Base-by-base conservation (phyloP, 1,140 invertebrate species). In the Diprion similis region DNA sequence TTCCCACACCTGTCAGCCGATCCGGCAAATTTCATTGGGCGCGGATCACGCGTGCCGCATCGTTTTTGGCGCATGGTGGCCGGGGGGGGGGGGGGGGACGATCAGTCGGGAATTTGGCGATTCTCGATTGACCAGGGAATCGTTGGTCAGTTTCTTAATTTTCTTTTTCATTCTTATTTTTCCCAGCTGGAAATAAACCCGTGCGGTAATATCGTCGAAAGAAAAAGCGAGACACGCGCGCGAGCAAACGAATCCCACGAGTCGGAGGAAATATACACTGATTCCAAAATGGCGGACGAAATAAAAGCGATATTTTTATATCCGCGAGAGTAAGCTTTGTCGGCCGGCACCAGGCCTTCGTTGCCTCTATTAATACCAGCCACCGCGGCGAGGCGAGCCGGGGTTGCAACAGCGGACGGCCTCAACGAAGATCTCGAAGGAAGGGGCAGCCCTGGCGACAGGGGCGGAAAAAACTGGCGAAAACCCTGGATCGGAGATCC, bases 301-400 rank as follows among this genome's bases (percentile, higher is more conserved):
- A 85, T 83, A 82, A 86, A 83, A 84, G 81, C 79, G 83, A 80
- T 87, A 87, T 87, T 87, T 87, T 87, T 86, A 86, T 83, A 82
- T 83, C 79, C 78, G 80, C 81, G 77, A 78, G 71, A 66, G 81
- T 82, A 82, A 83, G 80, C 84, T 83, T 78, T 76, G 77, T 78
- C 78, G 81, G 78, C 73, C 77, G 81, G 80, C 78, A 80, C 79
- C 82, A 78, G 82, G 82, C 81, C 83, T 59, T 84, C 80, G 81
- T 59, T 59, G 78, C 70, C 82, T 86, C 86, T 87, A 87, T 86
- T 85, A 87, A 87, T 87, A 87, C 86, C 85, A 79, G 78, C 76
- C 51, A 59, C 51, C 51, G 51, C 51, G 51, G 51, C 51, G 51
- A 59, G 51, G 51, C 51, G 51, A 59, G 51, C 51, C 51, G 51